Conservation (phyloP, 2,113 vertebrate genomes). For the Microcebus murinus region DNA sequence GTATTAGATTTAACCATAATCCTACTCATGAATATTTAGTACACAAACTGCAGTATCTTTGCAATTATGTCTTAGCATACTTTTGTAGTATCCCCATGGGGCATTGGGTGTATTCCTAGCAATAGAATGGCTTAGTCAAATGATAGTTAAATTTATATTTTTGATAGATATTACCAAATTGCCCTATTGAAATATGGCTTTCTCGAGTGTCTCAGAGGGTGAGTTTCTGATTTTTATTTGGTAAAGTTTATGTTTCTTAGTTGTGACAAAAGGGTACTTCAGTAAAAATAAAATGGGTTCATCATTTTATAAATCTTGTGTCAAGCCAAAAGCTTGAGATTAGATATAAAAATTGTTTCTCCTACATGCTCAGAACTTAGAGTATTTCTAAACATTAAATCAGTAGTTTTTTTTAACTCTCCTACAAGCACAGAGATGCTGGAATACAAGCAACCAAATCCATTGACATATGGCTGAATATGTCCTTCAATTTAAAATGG, state of each 20-base stretch:
- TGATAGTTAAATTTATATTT: background rate
- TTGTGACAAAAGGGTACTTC: background rate
- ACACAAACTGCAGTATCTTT: background rate
- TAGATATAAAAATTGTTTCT: background rate
- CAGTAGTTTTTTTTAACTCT: background rate
- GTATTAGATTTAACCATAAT: background rate
- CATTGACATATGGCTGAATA: background rate
- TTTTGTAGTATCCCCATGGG: background rate
- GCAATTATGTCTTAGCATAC: background rate
- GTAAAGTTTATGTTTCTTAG: background rate
- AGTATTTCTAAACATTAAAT: background rate
- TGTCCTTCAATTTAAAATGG: background rate
- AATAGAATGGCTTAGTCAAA: background rate
- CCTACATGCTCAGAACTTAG: background rate
- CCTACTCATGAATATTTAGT: background rate
- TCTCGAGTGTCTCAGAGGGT: background rate
- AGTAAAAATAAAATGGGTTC: background rate
- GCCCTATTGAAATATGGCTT: background rate
- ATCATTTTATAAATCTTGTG: constrained; percentile 11
- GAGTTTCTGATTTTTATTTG: constrained; percentile 10
- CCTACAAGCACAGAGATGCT: background rate
- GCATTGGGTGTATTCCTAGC: background rate
- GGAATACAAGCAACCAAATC: constrained; percentile 9
- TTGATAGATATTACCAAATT: background rate
- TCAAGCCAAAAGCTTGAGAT: background rate